Conservation (phyloP, 1,140 invertebrate genomes). For the Formica exsecta region DNA sequence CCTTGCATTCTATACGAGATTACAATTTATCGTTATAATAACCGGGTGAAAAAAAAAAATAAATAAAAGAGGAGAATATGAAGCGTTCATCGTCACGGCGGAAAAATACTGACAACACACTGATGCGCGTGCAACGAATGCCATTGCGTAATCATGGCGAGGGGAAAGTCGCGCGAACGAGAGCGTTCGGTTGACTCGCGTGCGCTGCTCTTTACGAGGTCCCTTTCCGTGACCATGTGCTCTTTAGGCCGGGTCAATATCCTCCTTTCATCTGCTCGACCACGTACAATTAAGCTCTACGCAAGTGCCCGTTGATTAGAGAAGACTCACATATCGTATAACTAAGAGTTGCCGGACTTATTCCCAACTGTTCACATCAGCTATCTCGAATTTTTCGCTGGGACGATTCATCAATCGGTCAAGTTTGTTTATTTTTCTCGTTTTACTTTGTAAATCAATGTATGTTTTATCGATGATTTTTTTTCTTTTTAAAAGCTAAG, state of each 20-base stretch:
- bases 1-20: background rate
- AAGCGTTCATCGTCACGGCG: conserved; percentile 33
- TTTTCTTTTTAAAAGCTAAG: background rate
- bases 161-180: conserved; percentile 70
- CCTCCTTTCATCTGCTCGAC: conserved; percentile 73
- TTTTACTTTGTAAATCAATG: background rate
- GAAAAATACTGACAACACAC: conserved; percentile 52
- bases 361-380: background rate
- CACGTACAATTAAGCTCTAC: conserved; percentile 66
- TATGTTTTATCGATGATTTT: background rate
- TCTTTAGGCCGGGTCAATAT: conserved; percentile 76
- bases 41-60: background rate
- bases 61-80: conserved; percentile 4
- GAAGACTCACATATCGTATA: conserved; percentile 50
- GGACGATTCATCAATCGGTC: background rate
- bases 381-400: conserved; percentile 4
- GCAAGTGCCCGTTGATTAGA: conserved; percentile 68
- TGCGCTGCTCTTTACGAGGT: conserved; percentile 70
- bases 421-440: background rate
- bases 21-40: conserved; percentile 28
- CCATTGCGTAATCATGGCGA: conserved; percentile 67
- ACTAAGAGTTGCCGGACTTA: conserved; percentile 53
- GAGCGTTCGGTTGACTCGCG: conserved; percentile 70
- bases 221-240: conserved; percentile 77
- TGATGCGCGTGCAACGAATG: conserved; percentile 68